These are phyloP conservation scores for Clarias gariepinus DNA, from an alignment of 2,113 vertebrate genomes.

Conservation along the genomic window DNA sequence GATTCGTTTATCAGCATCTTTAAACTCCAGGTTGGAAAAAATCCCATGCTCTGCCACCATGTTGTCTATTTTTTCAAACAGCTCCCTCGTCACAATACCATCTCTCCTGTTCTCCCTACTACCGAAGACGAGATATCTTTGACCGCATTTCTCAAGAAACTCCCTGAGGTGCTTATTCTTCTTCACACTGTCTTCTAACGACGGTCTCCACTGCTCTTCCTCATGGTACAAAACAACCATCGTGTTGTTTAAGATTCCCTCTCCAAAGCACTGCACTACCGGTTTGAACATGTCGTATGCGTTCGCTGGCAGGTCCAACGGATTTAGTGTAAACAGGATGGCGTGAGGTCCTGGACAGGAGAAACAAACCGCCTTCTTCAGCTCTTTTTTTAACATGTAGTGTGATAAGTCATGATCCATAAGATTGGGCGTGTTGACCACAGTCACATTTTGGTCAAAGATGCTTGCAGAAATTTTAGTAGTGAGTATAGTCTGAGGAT, in stretches of 20 bases:
- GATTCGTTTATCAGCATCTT: slow-evolving; percentile 48
- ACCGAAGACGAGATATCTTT: slow-evolving; percentile 42
- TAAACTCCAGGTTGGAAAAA: slow-evolving; percentile 32
- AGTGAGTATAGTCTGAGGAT: slow-evolving; percentile 15
- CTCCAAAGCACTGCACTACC: slow-evolving; percentile 41
- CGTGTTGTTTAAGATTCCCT: slow-evolving; percentile 39
- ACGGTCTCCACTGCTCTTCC: neutral
- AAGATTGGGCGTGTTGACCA: slow-evolving; percentile 42
- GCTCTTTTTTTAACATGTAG: slow-evolving; percentile 25
- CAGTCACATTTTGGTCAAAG: neutral
- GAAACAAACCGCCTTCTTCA: slow-evolving; percentile 50
- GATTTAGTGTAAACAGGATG: slow-evolving; percentile 22
- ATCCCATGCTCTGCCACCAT: slow-evolving; percentile 28
- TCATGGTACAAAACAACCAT: slow-evolving; percentile 48
- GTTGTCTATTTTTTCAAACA: slow-evolving; percentile 39
- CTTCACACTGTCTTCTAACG: slow-evolving; percentile 23
- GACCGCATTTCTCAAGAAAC: slow-evolving; percentile 46
- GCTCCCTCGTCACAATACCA: neutral
- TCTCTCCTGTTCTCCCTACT: slow-evolving; percentile 10
- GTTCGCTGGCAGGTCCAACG: neutral
- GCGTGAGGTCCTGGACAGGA: slow-evolving; percentile 50
- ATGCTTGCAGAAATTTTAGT: slow-evolving; percentile 16
- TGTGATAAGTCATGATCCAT: neutral
- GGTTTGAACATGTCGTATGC: slow-evolving; percentile 15
- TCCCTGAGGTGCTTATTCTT: slow-evolving; percentile 29